These are phyloP conservation scores for Lacanobia oleracea DNA, from an alignment of 2,888 invertebrate genomes.

Conservation along the genomic window DNA sequence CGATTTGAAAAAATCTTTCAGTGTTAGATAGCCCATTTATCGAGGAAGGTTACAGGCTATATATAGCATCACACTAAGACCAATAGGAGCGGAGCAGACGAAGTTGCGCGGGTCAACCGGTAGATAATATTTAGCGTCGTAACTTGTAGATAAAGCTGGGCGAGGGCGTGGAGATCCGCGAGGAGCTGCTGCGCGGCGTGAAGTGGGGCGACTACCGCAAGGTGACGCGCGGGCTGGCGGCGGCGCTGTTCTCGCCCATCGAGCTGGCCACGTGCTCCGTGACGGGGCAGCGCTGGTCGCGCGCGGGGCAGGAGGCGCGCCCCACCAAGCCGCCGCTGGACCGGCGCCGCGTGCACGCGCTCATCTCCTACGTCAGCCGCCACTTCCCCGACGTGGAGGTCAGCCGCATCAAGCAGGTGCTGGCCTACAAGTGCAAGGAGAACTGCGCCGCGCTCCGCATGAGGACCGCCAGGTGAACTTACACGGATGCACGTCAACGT, in stretches of 20 bases:
- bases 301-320: constrained; percentile 93
- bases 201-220: constrained; percentile 95
- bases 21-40: too few species aligned
- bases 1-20: too few species aligned
- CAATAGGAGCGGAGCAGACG: too few species aligned
- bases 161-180: constrained; percentile 93
- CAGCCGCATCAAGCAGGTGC: constrained; percentile 94
- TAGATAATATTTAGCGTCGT: constrained; percentile 16
- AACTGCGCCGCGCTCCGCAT: constrained; percentile 94
- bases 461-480: constrained; percentile 92
- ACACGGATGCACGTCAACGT: constrained; percentile 24
- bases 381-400: constrained; percentile 94
- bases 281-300: constrained; percentile 94
- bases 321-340: constrained; percentile 94
- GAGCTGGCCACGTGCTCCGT: constrained; percentile 94
- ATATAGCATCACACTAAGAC: too few species aligned
- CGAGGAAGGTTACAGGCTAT: too few species aligned
- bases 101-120: too few species aligned
- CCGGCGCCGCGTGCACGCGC: constrained; percentile 93
- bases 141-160: constrained; percentile 93
- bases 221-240: constrained; percentile 93
- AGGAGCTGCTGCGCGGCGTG: constrained; percentile 93
- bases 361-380: constrained; percentile 94
- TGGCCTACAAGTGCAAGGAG: constrained; percentile 95
- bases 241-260: constrained; percentile 93